A percentile compares a stretch with the other conserved stretches of the same genome.
Evolutionary conservation across 2,888 invertebrate species (phyloP).

Genomic region (Hetaerina titia): DNA sequence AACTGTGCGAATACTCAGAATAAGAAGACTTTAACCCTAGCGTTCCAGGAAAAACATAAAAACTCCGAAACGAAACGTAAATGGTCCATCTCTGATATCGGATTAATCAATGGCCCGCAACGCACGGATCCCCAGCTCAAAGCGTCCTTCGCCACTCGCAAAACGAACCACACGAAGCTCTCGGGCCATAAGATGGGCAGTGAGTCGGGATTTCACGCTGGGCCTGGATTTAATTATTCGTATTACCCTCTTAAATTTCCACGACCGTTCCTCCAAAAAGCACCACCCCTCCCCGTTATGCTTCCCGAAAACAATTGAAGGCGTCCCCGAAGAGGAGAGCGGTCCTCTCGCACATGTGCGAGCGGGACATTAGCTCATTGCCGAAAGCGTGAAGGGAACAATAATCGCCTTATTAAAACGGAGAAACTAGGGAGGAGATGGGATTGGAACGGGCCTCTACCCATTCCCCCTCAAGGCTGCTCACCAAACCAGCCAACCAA

Average conservation of each 20-base stretch:
- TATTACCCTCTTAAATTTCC: not conserved
- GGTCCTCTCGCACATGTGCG: not conserved
- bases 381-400: not conserved
- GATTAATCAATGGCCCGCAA: too few relatives aligned
- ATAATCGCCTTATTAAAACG: constrained; percentile 16
- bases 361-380: not conserved
- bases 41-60: not conserved
- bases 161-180: not conserved
- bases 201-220: not conserved
- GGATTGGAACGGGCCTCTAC: not conserved
- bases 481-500: not conserved
- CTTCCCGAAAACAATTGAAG: not conserved
- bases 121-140: not conserved
- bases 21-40: too few relatives aligned
- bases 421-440: not conserved
- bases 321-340: not conserved
- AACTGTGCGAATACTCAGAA: too few relatives aligned
- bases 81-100: not conserved
- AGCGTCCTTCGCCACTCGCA: not conserved
- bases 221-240: not conserved
- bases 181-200: not conserved
- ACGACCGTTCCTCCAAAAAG: not conserved
- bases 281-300: not conserved
- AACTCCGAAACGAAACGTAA: not conserved
- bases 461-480: not conserved